A percentile compares a stretch with the other conserved stretches of the same genome.
Conservation (phyloP, 1,140 invertebrate genomes). For the Lysiphlebus fabarum region DNA sequence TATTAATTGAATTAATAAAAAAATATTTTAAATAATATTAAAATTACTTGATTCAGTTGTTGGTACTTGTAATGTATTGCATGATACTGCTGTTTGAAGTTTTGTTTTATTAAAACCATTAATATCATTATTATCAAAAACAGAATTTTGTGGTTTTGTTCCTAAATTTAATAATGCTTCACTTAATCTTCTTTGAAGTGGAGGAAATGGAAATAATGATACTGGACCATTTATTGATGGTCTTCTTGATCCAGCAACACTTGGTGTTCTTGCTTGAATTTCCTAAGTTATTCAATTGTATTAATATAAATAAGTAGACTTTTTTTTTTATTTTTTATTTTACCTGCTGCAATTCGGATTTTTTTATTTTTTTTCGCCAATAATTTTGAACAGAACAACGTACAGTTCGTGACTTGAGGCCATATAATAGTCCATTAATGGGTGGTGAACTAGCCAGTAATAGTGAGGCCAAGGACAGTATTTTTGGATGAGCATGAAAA, state of each 20-base stretch:
- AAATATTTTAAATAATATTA: neutral
- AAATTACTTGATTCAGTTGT: conserved; percentile 45
- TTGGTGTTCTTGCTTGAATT: conserved; percentile 74
- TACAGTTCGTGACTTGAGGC: conserved; percentile 68
- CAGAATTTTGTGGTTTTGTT: conserved; percentile 32
- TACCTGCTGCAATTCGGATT: conserved; percentile 72
- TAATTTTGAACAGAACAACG: conserved; percentile 74
- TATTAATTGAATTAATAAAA: neutral
- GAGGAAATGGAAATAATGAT: conserved; percentile 60
- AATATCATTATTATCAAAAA: conserved; percentile 39
- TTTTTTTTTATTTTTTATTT: too few relatives aligned
- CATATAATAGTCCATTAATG: conserved; percentile 74
- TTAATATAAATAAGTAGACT: too few relatives aligned
- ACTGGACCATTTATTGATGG: conserved; percentile 62
- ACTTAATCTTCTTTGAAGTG: conserved; percentile 62
- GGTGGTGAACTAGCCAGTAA: conserved; percentile 68
- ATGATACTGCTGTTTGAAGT: conserved; percentile 48
- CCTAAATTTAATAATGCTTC: conserved; percentile 60
- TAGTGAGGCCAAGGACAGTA: conserved; percentile 61
- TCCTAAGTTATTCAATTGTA: conserved; percentile 48
- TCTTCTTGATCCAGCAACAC: conserved; percentile 68
- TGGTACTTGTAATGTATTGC: conserved; percentile 51
- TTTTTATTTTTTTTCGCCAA: conserved; percentile 75
- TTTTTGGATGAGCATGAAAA: conserved; percentile 48
- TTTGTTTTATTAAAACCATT: conserved; percentile 38